phyloP scores from a whole-genome alignment of 2,888 invertebrate species.

The Eucriotettix oculatus region DNA sequence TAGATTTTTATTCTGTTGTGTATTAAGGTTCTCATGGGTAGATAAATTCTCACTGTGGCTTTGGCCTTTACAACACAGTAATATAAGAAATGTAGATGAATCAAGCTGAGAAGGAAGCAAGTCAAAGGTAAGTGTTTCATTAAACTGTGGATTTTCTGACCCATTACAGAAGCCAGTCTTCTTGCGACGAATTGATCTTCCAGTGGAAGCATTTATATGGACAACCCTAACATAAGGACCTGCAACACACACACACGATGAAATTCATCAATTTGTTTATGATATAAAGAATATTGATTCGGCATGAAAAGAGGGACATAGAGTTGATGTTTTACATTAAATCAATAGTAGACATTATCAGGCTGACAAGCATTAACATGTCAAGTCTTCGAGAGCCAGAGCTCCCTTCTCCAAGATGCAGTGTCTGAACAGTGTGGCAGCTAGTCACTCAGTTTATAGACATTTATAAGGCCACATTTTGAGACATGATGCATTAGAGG shows the following conservation, averaged over 20 bases:
- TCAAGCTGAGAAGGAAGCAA: constrained; percentile 24
- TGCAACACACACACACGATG: constrained; percentile 12
- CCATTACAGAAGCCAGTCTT: constrained; percentile 22
- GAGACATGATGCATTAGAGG: no score
- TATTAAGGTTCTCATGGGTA: constrained; percentile 11
- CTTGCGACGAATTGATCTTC: constrained; percentile 26
- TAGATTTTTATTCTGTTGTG: not conserved
- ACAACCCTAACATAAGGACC: constrained; percentile 27
- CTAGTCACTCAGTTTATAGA: no score
- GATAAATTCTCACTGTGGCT: not conserved
- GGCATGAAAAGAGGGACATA: no score
- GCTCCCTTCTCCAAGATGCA: no score
- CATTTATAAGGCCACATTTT: no score
- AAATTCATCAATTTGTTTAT: no score
- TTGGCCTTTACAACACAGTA: not conserved
- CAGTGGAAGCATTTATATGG: constrained; percentile 26
- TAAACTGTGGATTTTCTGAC: constrained; percentile 24
- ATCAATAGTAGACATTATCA: no score
- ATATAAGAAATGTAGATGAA: constrained; percentile 23
- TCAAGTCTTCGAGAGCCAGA: no score
- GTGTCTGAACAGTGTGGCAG: no score
- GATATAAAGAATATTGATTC: no score
- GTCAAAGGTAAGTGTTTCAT: constrained; percentile 29
- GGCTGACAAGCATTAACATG: no score
- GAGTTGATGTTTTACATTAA: no score